Conservation (phyloP, 2,113 vertebrate species). For the Ptyas mucosa region DNA sequence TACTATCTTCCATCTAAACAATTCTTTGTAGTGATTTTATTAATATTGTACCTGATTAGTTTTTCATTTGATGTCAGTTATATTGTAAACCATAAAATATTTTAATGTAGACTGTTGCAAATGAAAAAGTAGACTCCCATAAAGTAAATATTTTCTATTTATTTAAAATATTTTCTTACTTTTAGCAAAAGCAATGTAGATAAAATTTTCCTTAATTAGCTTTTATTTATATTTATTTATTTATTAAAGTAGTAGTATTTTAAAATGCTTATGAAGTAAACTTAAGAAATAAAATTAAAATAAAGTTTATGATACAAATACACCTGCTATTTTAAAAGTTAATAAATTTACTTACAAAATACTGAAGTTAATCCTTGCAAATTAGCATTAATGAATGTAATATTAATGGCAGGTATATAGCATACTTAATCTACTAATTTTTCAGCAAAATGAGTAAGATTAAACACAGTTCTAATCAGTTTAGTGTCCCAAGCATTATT, state of each 20-base stretch:
- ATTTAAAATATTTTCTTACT: slow-evolving; percentile 7
- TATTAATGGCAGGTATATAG: neutral
- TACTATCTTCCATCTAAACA: slow-evolving; percentile 1
- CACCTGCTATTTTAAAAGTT: neutral
- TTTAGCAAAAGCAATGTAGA: neutral
- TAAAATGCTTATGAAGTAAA: neutral
- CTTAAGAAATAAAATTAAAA: neutral
- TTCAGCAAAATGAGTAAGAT: too few species aligned
- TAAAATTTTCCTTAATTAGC: slow-evolving; percentile 5
- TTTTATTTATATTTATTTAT: neutral
- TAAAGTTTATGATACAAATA: neutral
- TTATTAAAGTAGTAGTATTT: neutral
- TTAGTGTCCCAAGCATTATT: neutral
- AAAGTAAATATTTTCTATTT: neutral
- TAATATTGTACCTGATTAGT: neutral
- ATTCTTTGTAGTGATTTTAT: neutral
- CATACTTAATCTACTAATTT: neutral
- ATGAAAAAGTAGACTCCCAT: neutral
- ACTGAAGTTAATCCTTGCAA: neutral
- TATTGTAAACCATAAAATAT: neutral
- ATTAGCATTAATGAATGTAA: neutral
- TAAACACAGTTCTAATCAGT: neutral
- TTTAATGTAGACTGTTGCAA: neutral
- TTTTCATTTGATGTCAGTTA: neutral
- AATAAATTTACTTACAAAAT: neutral